Conservation (phyloP, 2,113 vertebrate genomes). For the Crotalus horridus region DNA sequence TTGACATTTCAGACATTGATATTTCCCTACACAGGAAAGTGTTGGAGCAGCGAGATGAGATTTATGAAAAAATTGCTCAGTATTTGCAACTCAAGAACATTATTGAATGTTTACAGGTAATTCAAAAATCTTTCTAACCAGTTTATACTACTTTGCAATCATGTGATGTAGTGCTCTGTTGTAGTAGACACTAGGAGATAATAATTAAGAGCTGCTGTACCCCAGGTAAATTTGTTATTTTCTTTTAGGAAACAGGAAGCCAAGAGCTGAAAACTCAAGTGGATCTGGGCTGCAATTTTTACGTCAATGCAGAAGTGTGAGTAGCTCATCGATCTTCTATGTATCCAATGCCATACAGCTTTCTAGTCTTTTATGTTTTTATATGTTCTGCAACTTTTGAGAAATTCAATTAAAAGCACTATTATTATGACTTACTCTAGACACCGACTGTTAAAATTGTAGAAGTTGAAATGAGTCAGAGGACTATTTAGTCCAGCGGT, state of each 20-base stretch:
- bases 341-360: not conserved
- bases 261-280: conserved; percentile 80
- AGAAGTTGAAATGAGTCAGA: not conserved
- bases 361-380: not conserved
- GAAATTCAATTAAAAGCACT: not conserved
- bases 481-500: not conserved
- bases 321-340: conserved; percentile 34
- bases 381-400: not conserved
- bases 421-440: not conserved
- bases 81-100: conserved; percentile 87
- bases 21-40: conserved; percentile 74
- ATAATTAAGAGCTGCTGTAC: not conserved
- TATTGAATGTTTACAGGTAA: conserved; percentile 81
- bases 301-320: conserved; percentile 85
- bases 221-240: not conserved
- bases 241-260: conserved; percentile 68
- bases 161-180: not conserved
- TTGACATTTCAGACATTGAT: not conserved
- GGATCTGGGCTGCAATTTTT: conserved; percentile 88
- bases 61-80: conserved; percentile 85
- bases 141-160: not conserved
- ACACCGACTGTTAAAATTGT: not conserved
- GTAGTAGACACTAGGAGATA: not conserved
- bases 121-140: not conserved
- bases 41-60: conserved; percentile 80